Conservation (phyloP, 2,113 vertebrate species). For the Mesembrinibis cayennensis region DNA sequence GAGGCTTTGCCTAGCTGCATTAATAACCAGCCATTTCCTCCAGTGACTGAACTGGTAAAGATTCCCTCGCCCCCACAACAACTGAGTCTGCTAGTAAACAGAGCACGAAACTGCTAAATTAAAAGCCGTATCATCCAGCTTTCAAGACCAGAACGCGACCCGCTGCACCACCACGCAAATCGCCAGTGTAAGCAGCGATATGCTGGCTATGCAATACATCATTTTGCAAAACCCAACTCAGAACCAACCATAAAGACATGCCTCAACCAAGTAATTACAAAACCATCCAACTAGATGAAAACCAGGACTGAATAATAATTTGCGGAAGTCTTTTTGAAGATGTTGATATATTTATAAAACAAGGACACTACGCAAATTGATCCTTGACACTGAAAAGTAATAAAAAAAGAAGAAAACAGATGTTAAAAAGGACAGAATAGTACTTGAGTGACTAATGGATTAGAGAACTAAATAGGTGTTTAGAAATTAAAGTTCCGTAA, state of each 20-base stretch:
- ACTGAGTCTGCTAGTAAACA: not conserved
- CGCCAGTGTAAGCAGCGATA: not conserved
- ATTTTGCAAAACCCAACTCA: not conserved
- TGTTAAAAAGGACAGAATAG: not conserved
- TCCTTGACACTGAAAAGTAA: not conserved
- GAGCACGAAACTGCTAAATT: not conserved
- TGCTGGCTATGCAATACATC: not conserved
- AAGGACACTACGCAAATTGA: not conserved
- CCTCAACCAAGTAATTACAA: not conserved
- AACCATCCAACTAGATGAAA: not conserved
- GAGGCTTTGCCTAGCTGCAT: not conserved
- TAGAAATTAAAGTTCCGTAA: not conserved
- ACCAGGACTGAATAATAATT: not conserved
- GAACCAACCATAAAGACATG: not conserved
- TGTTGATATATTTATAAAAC: not conserved
- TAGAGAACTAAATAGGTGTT: not conserved
- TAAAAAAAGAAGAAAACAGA: not conserved
- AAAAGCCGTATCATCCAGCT: not conserved
- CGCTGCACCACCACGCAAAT: not conserved
- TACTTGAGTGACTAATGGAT: not conserved
- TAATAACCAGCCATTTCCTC: not conserved
- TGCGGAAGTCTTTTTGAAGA: not conserved
- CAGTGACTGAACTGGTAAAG: not conserved
- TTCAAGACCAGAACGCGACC: fast-evolving
- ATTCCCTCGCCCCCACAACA: not conserved